Percentiles rank a stretch among this genome's conserved stretches.
These are phyloP conservation scores for Melierax canorus DNA, from an alignment of 2,113 vertebrate genomes.

Conservation along the genomic window DNA sequence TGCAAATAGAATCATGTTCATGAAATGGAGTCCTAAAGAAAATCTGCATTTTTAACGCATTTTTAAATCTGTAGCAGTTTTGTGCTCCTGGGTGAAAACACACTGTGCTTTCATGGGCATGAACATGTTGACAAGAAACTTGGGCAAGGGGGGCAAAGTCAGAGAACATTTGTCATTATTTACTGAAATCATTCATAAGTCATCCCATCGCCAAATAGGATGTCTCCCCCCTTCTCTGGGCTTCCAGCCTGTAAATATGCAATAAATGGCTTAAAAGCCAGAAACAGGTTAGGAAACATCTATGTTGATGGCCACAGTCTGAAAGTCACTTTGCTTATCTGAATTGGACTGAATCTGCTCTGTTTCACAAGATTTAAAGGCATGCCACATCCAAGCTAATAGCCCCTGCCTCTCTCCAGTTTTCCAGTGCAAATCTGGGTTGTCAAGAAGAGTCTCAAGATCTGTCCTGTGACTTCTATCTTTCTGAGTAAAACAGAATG, in stretches of 20 bases:
- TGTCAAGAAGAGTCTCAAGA: not conserved
- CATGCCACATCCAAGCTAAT: not conserved
- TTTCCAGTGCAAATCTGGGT: not conserved
- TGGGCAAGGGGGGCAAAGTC: not conserved
- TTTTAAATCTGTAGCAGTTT: not conserved
- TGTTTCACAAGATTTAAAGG: not conserved
- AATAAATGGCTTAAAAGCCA: not conserved
- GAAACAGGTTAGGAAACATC: not conserved
- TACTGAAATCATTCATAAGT: not conserved
- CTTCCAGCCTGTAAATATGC: not conserved
- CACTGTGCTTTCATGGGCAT: not conserved
- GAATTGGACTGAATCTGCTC: not conserved
- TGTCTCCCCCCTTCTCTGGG: not conserved
- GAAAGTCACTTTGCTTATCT: not conserved
- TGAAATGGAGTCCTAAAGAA: not conserved
- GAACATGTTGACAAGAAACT: not conserved
- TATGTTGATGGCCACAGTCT: fast-evolving
- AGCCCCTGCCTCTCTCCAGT: not conserved
- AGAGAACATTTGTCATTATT: not conserved
- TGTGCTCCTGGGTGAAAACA: not conserved
- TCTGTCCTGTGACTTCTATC: not conserved
- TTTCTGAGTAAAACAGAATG: not conserved
- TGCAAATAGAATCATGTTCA: not conserved
- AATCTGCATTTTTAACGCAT: not conserved
- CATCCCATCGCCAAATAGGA: not conserved